These are phyloP conservation scores for Paramormyrops hopkinsi DNA, from an alignment of 2,797 vertebrate genomes.

Conservation along the genomic window DNA sequence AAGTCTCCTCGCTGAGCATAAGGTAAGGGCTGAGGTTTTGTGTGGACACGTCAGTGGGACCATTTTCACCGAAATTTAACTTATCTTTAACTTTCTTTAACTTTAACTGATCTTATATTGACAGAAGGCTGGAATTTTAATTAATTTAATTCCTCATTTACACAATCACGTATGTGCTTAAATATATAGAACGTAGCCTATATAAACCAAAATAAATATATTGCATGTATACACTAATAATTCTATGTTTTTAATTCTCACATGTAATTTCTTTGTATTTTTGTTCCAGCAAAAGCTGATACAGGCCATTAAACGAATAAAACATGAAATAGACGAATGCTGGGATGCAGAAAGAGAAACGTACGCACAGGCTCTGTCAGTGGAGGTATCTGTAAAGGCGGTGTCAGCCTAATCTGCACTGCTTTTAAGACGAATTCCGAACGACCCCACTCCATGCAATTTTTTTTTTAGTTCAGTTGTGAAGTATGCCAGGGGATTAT, in stretches of 20 bases:
- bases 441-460: background rate
- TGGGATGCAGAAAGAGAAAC: constrained; percentile 58
- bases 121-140: background rate
- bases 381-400: constrained; percentile 53
- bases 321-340: constrained; percentile 62
- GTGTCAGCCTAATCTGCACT: background rate
- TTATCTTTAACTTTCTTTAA: background rate
- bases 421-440: background rate
- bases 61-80: background rate
- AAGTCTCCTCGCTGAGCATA: constrained; percentile 52
- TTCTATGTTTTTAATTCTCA: background rate
- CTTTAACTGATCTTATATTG: background rate
- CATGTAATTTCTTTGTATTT: constrained; percentile 11
- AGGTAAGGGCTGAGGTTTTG: constrained; percentile 52
- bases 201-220: background rate
- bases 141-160: background rate
- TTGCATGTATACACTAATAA: background rate
- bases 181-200: background rate
- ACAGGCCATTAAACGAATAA: constrained; percentile 68
- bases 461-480: background rate
- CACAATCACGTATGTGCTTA: background rate
- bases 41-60: background rate
- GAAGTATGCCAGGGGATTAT: background rate
- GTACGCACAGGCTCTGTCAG: constrained; percentile 45
- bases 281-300: constrained; percentile 59